Percentiles rank a stretch among this genome's conserved stretches.
Conservation (phyloP, 2,888 invertebrate genomes). For the Entomobrya multifasciata region DNA sequence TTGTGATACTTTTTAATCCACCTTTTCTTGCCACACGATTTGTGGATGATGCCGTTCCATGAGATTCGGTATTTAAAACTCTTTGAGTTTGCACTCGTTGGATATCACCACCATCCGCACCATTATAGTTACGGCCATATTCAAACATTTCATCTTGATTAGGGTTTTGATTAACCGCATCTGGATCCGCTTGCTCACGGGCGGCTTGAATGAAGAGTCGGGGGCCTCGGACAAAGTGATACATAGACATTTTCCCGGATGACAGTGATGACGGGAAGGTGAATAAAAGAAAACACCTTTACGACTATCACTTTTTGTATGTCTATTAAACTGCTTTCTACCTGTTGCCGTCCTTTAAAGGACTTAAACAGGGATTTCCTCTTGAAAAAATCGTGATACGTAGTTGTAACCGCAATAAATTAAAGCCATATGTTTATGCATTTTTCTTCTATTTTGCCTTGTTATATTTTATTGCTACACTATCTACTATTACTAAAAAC, state of each 20-base stretch:
- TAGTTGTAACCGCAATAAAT: conserved; percentile 37
- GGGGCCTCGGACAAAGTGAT: conserved; percentile 89
- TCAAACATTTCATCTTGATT: conserved; percentile 81
- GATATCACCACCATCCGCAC: conserved; percentile 82
- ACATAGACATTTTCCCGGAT: conserved; percentile 86
- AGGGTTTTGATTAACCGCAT: conserved; percentile 81
- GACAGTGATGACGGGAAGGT: background rate
- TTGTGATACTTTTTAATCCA: conserved; percentile 91
- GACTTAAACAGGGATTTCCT: conserved; percentile 31
- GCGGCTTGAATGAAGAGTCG: conserved; percentile 90
- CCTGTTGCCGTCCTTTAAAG: conserved; percentile 8
- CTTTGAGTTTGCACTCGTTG: conserved; percentile 92
- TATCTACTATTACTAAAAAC: background rate
- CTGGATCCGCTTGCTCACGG: conserved; percentile 85
- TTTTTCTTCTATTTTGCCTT: background rate
- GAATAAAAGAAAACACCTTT: conserved; percentile 6
- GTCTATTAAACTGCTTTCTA: background rate
- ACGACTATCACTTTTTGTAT: background rate
- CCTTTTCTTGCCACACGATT: conserved; percentile 91
- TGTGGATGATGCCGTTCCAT: conserved; percentile 89
- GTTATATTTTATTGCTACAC: conserved; percentile 33
- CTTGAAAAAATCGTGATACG: conserved; percentile 29
- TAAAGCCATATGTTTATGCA: background rate
- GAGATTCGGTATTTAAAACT: conserved; percentile 90
- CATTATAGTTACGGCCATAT: conserved; percentile 83